Conservation (phyloP, 64 coral and sea anemone species). For the Stichodactyla helianthus region DNA sequence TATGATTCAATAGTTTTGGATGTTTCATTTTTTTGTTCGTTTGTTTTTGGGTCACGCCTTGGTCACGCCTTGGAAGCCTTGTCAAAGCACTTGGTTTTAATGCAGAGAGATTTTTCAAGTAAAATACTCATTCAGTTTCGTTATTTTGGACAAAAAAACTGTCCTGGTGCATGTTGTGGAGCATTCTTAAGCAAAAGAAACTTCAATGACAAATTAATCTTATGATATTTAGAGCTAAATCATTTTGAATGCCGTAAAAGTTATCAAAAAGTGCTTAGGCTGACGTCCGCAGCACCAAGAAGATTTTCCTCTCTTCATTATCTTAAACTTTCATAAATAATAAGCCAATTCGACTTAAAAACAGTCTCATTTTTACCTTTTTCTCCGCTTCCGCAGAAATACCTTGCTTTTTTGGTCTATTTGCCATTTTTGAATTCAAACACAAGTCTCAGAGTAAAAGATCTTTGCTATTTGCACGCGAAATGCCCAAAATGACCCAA, state of each 20-base stretch:
- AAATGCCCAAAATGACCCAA: background rate
- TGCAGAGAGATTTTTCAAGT: background rate
- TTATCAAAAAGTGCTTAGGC: too few species aligned
- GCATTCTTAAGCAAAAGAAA: too few species aligned
- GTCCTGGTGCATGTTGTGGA: too few species aligned
- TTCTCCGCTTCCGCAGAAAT: constrained; percentile 3
- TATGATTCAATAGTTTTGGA: background rate
- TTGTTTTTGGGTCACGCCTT: background rate
- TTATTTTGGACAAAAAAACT: too few species aligned
- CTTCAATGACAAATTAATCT: too few species aligned
- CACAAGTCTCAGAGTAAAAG: background rate
- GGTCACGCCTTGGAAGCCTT: background rate
- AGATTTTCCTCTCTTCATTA: too few species aligned
- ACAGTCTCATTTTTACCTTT: background rate
- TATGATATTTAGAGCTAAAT: too few species aligned
- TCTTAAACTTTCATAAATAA: too few species aligned
- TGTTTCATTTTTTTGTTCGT: background rate
- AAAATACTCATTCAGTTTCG: background rate
- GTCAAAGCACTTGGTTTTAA: background rate
- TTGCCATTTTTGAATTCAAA: constrained; percentile 1
- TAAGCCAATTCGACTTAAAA: background rate
- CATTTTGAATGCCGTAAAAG: too few species aligned
- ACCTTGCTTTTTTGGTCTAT: background rate
- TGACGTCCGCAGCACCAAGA: too few species aligned
- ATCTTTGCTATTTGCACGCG: background rate